A percentile compares a stretch with the other conserved stretches of the same genome.
Conservation (phyloP, 2,113 vertebrate genomes). For the Macrotus californicus region DNA sequence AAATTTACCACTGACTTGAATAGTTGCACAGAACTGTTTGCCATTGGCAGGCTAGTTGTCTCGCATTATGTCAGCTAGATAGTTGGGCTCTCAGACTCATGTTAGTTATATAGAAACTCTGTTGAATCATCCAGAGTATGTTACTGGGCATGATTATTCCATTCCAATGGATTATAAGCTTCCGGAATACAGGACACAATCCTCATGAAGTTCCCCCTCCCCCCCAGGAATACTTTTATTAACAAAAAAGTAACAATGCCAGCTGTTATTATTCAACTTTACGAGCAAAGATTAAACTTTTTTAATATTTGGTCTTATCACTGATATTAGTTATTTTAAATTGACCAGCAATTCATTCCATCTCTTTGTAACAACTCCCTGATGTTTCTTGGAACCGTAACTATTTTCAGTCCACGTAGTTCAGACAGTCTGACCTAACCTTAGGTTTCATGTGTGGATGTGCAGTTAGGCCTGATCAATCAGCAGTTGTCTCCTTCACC, state of each 20-base stretch:
- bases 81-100: background rate
- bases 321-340: constrained; percentile 5
- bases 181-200: background rate
- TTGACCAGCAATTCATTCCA: constrained; percentile 6
- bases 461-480: constrained; percentile 20
- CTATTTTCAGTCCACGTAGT: background rate
- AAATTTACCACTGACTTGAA: constrained; percentile 7
- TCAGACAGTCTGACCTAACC: background rate
- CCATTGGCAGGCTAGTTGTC: background rate
- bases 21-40: background rate
- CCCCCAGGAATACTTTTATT: background rate
- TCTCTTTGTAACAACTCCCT: constrained; percentile 25
- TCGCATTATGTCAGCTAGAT: background rate
- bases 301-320: background rate
- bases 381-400: constrained; percentile 23
- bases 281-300: constrained; percentile 22
- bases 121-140: background rate
- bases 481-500: constrained; percentile 39
- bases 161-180: constrained; percentile 31
- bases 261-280: constrained; percentile 1
- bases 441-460: background rate
- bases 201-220: background rate
- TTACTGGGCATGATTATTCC: background rate
- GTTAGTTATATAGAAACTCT: background rate
- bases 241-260: constrained; percentile 14